phyloP scores from a whole-genome alignment of 2,888 invertebrate genomes.

The Corbicula japonica region DNA sequence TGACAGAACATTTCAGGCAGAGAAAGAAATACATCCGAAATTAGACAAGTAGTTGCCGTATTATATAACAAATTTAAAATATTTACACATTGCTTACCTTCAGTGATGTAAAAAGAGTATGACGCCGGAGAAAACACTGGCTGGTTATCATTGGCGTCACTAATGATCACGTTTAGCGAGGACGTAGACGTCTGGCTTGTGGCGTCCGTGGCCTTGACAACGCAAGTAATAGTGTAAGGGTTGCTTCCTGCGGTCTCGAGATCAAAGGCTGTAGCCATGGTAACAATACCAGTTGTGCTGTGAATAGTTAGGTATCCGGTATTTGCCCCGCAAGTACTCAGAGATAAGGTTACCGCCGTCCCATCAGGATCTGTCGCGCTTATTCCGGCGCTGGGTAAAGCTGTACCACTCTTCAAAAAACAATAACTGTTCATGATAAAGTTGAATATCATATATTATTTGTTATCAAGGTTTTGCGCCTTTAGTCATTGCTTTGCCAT shows the following conservation, averaged over 20 bases:
- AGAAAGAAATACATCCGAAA: no score
- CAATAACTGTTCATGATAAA: background rate
- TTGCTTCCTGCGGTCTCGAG: conserved; percentile 36
- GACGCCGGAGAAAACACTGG: conserved; percentile 26
- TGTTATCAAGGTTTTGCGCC: no score
- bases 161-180: conserved; percentile 45
- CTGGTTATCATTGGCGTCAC: conserved; percentile 50
- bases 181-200: conserved; percentile 48
- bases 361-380: conserved; percentile 53
- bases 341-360: conserved; percentile 39
- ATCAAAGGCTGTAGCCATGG: conserved; percentile 52
- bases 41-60: no score
- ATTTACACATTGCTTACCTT: background rate
- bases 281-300: conserved; percentile 45
- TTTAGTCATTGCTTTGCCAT: no score
- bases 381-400: conserved; percentile 42
- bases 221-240: conserved; percentile 54
- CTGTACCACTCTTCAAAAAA: conserved; percentile 40
- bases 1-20: no score
- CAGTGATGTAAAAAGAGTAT: conserved; percentile 14
- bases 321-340: conserved; percentile 30
- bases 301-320: conserved; percentile 48
- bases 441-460: background rate
- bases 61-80: conserved; percentile 1
- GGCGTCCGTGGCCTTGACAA: conserved; percentile 50